Base-by-base conservation (phyloP, 2,888 invertebrate genomes). In the Cryptus viduatorius region DNA sequence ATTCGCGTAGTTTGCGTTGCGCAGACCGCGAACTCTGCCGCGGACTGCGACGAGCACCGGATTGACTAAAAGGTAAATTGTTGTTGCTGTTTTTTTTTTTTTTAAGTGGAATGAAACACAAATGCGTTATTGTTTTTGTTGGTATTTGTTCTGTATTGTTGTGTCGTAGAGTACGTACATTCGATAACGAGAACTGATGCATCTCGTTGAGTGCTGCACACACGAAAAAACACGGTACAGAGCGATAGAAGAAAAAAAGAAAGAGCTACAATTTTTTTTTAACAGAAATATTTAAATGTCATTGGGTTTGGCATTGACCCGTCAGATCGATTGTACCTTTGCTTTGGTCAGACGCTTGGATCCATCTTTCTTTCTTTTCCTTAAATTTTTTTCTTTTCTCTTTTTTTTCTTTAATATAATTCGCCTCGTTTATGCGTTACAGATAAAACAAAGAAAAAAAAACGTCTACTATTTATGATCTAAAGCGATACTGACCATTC, bases 401-500 rank as follows among this genome's bases (percentile, higher is more conserved):
- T 78, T 24, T 44, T 19, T 53, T 68, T 42, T 19, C 8, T 42
- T 44, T 68, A 12, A 53, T 72, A 53, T 24, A 64, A 69, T 19
- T 61, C 61, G 31, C 61, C 61, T 61, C 61, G 24, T 56, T 61
- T n/a, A 31, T 61, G 31, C 61, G 61, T 61, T 61, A 44, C 5
- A 79, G 61, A 16, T 19, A 64, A 75, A 73, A 86, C 48, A 65
- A 72, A 61, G 16, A 31, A 42, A 69, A 76, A 79, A 81, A 77
- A 83, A 79, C 48, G 24, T 71, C 75, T 79, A 81, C 50, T 67
- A 73, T 76, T 50, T 69, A 86, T 80, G 84, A 85, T 80, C 88
- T 84, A 83, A 72, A 86, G 82, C 78, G 85, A 85, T 83, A 84
- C 85, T 83, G 89, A 86, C 85, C 89, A 86, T 87, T 86, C 87